A percentile compares a stretch with the other conserved stretches of the same genome.
Conservation (phyloP, 2,113 vertebrate genomes). For the Stigmatopora nigra region DNA sequence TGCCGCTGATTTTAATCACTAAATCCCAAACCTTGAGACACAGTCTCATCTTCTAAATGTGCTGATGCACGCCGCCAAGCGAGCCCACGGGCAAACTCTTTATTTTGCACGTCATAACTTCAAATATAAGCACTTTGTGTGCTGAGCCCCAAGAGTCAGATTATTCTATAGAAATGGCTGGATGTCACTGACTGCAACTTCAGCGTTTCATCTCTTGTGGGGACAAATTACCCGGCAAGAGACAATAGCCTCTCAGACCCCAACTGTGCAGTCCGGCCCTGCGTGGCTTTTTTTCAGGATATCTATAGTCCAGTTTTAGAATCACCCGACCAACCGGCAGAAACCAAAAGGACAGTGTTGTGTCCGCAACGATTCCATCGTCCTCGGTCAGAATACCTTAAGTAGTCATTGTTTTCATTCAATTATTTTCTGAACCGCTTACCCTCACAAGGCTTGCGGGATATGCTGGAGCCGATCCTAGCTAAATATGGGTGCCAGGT, state of each 20-base stretch:
- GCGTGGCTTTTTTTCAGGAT: conserved; percentile 34
- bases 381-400: conserved; percentile 8
- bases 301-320: conserved; percentile 40
- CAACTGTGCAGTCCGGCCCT: conserved; percentile 24
- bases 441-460: too few relatives aligned
- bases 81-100: conserved; percentile 15
- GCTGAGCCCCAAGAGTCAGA: conserved; percentile 18
- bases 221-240: conserved; percentile 40
- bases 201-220: conserved; percentile 40
- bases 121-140: conserved; percentile 10
- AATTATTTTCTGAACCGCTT: too few relatives aligned
- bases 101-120: conserved; percentile 23
- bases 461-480: too few relatives aligned
- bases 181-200: conserved; percentile 40
- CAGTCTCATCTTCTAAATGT: conserved; percentile 16
- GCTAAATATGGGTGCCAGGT: too few relatives aligned
- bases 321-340: neutral
- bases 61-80: conserved; percentile 7
- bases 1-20: conserved; percentile 18
- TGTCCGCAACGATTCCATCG: neutral
- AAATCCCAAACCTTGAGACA: conserved; percentile 19
- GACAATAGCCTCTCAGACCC: conserved; percentile 47
- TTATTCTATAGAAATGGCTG: conserved; percentile 37
- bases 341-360: neutral
- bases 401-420: conserved; percentile 1